Conservation (phyloP, 2,888 invertebrate genomes). For the Drosophila subquinaria region DNA sequence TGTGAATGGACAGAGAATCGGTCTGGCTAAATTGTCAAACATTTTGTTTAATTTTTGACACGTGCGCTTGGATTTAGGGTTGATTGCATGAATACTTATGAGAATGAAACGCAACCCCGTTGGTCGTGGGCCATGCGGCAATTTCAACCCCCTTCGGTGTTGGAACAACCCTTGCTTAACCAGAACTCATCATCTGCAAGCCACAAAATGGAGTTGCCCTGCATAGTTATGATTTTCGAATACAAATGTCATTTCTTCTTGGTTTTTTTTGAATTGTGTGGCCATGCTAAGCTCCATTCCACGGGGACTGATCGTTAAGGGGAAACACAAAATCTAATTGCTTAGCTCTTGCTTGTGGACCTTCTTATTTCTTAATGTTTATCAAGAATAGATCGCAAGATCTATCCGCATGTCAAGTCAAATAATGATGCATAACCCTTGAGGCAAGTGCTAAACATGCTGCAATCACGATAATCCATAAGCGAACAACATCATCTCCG, state of each 20-base stretch:
- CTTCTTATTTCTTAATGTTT: constrained; percentile 2
- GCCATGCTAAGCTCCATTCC: constrained; percentile 39
- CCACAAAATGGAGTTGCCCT: constrained; percentile 49
- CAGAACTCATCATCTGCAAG: neutral
- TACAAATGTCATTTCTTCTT: neutral
- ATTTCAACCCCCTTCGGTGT: constrained; percentile 40
- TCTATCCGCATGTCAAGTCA: constrained; percentile 62
- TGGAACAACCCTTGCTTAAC: constrained; percentile 46
- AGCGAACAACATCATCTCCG: constrained; percentile 69
- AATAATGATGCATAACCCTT: constrained; percentile 76
- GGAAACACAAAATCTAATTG: constrained; percentile 44
- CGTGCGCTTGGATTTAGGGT: constrained; percentile 54
- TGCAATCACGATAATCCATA: constrained; percentile 63
- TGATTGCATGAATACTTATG: constrained; percentile 46
- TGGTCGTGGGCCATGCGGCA: constrained; percentile 34
- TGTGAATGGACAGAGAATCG: neutral
- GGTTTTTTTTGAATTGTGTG: constrained; percentile 2
- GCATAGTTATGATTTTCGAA: constrained; percentile 1
- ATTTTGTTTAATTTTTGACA: constrained; percentile 72
- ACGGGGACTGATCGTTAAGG: constrained; percentile 39
- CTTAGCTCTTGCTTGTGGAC: neutral
- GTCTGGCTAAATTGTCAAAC: constrained; percentile 56
- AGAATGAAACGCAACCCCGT: constrained; percentile 47
- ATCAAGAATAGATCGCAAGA: constrained; percentile 24
- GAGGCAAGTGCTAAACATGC: constrained; percentile 53